Base-by-base conservation (phyloP, 2,797 vertebrate species). In the Erpetoichthys calabaricus region DNA sequence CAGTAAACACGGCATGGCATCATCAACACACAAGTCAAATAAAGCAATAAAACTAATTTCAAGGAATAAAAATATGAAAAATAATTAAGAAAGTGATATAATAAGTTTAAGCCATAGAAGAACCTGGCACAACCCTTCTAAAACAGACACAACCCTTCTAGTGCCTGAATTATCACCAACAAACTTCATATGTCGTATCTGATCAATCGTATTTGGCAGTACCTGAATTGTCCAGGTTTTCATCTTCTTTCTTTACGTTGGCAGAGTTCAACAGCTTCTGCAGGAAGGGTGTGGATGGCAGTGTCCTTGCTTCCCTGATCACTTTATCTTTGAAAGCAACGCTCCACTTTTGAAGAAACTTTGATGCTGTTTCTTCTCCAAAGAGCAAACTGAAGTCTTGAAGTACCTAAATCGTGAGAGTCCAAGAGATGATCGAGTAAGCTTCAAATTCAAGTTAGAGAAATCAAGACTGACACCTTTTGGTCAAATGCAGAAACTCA, bases 341-440 rank as follows among this genome's bases (percentile, higher is more conserved):
- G 44, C 54, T 49, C 61, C 57, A 63, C 42, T 52, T 63, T 50
- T 63, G 61, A 44, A 63, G 54, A 9, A 63, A 42, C n/a, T 63
- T 63, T 42, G 53, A 55, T 47, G 61, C 55, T 4, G 61, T 63
- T 51, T 63, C 55, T 25, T 56, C 45, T 7, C 61, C 61, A 56
- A 59, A 59, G 46, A 63, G 44, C 7, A 63, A 57, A 42, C 47
- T 56, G 45, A 63, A 63, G 43, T 63, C 57, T 58, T 63, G 55
- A 51, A 58, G 56, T 45, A 63, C 55, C 57, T 59, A 9, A 8
- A 51, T 5, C 41, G 51, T 7, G 41, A 44, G 6, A 51, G 6
- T 51, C 47, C 8, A 57, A 41, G 4, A 57, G 8, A 4, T 42
- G n/a, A 57, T 4, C n/a, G 49, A 42, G 7, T 45, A 10, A 5